Conservation (phyloP, 2,888 invertebrate genomes). For the Ametastegia equiseti region DNA sequence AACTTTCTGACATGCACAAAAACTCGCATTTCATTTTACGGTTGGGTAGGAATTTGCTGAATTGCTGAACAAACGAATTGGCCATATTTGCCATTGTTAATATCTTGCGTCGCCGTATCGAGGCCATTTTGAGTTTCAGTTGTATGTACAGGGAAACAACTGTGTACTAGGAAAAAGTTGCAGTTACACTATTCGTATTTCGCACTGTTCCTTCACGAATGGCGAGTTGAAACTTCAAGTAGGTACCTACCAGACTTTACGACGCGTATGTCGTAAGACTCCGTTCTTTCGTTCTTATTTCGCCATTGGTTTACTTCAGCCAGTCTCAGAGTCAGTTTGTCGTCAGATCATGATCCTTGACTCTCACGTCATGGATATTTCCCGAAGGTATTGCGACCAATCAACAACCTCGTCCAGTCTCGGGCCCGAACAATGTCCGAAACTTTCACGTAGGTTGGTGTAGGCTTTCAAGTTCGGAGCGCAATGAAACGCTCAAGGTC, state of each 20-base stretch:
- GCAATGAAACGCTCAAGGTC: conserved; percentile 16
- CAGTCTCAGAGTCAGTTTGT: conserved; percentile 19
- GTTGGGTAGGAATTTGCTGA: neutral
- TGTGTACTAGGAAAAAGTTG: neutral
- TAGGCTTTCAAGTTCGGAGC: neutral
- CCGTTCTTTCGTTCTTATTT: conserved; percentile 2
- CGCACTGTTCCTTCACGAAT: neutral
- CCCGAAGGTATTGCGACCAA: conserved; percentile 30
- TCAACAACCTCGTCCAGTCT: conserved; percentile 14
- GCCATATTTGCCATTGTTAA: neutral
- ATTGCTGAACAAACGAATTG: neutral
- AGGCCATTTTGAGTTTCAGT: conserved; percentile 1
- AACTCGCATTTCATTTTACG: neutral
- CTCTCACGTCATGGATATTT: neutral
- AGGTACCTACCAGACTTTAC: conserved; percentile 41
- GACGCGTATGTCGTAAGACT: conserved; percentile 32
- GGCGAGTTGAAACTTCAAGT: conserved; percentile 33
- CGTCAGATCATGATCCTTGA: neutral
- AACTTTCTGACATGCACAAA: no score
- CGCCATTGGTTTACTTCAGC: neutral
- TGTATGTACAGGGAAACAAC: neutral
- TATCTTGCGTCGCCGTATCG: neutral
- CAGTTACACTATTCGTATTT: conserved; percentile 10
- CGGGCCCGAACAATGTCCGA: conserved; percentile 11
- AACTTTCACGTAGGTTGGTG: conserved; percentile 11